phyloP scores from a whole-genome alignment of 2,888 invertebrate species.

The Euphydryas editha region DNA sequence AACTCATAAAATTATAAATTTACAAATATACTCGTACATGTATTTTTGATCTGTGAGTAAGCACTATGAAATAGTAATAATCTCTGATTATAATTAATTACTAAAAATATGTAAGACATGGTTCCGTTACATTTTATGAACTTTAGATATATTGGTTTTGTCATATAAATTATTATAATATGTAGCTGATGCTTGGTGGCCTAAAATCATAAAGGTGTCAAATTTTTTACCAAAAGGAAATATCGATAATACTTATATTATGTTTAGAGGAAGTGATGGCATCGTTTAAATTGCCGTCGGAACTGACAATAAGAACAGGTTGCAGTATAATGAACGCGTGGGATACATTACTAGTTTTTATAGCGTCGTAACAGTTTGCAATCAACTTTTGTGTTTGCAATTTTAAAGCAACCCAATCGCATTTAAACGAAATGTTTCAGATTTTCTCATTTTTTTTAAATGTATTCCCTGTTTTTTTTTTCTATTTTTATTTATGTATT shows the following conservation, averaged over 20 bases:
- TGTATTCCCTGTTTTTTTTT: background rate
- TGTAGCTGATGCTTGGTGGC: too few relatives aligned
- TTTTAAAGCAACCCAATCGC: background rate
- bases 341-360: slow-evolving; percentile 16
- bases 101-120: too few relatives aligned
- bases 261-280: slow-evolving; percentile 14
- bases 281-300: slow-evolving; percentile 12
- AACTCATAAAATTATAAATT: too few relatives aligned
- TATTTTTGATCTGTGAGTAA: too few relatives aligned
- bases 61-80: too few relatives aligned
- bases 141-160: too few relatives aligned
- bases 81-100: too few relatives aligned
- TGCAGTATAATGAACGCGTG: background rate
- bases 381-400: slow-evolving; percentile 1
- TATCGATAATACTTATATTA: slow-evolving; percentile 12
- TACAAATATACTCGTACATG: too few relatives aligned
- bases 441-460: background rate
- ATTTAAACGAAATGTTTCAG: background rate
- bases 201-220: too few relatives aligned
- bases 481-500: too few relatives aligned
- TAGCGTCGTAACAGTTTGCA: background rate
- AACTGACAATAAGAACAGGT: background rate
- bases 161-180: too few relatives aligned
- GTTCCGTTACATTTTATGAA: too few relatives aligned
- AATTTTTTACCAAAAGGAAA: background rate